phyloP scores from a whole-genome alignment of 2,797 vertebrate genomes.

The Lagorchestes hirsutus region DNA sequence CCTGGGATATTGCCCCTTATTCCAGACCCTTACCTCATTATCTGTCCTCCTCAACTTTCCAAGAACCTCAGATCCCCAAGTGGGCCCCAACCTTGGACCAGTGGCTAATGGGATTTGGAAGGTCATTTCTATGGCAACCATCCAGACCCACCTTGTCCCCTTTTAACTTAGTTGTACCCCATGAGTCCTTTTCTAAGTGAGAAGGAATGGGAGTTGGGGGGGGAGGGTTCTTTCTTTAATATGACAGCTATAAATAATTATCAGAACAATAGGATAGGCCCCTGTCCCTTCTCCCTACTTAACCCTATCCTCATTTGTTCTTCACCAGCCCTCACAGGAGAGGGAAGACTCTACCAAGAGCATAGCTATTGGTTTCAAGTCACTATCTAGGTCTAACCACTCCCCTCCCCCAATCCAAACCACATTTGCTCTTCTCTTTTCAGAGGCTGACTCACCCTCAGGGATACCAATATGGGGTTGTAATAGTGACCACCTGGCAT shows the following conservation, averaged over 20 bases:
- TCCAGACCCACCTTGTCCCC: background rate
- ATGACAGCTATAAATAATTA: background rate
- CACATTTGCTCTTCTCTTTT: background rate
- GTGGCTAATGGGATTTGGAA: background rate
- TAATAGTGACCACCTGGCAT: background rate
- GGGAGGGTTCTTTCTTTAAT: background rate
- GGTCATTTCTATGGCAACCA: background rate
- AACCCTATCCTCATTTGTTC: background rate
- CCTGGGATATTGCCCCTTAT: background rate
- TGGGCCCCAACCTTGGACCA: background rate
- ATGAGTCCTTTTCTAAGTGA: background rate
- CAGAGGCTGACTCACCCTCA: background rate
- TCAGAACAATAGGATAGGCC: background rate
- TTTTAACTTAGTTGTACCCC: background rate
- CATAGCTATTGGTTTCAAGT: background rate
- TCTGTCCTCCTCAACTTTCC: background rate
- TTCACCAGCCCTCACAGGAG: background rate
- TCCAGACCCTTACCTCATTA: background rate
- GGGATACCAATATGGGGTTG: background rate
- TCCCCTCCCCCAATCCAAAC: background rate
- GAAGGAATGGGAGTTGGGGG: background rate
- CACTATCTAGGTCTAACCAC: background rate
- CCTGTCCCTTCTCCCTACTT: background rate
- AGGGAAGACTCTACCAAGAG: background rate
- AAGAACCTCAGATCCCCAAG: background rate